A percentile compares a stretch with the other conserved stretches of the same genome.
phyloP scores from a whole-genome alignment of 2,888 invertebrate genomes.

The Drosophila paranaensis region DNA sequence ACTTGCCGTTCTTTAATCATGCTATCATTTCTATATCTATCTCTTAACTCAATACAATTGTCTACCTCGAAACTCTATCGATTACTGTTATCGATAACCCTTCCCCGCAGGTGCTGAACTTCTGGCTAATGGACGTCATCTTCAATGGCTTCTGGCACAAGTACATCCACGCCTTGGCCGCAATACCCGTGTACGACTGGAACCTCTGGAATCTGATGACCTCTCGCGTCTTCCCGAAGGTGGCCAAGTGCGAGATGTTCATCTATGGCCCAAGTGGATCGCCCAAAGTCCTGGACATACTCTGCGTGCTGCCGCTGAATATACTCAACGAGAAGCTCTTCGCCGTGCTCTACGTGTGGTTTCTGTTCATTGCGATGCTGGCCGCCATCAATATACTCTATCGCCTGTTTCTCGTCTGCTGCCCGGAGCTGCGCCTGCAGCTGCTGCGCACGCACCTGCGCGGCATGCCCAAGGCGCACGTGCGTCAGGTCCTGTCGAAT shows the following conservation, averaged over 20 bases:
- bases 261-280: constrained; percentile 94
- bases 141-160: constrained; percentile 81
- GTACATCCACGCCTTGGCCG: constrained; percentile 73
- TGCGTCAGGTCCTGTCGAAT: constrained; percentile 58
- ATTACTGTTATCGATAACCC: constrained; percentile 8
- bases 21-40: no score
- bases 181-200: constrained; percentile 78
- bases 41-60: neutral
- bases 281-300: constrained; percentile 91
- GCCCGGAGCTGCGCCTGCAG: constrained; percentile 65
- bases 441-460: constrained; percentile 71
- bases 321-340: constrained; percentile 92
- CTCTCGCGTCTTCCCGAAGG: constrained; percentile 86
- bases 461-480: constrained; percentile 65
- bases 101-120: constrained; percentile 66
- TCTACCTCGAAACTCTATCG: neutral
- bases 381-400: constrained; percentile 88
- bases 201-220: constrained; percentile 78
- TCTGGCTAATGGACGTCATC: constrained; percentile 77
- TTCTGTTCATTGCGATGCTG: constrained; percentile 87
- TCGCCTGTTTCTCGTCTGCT: constrained; percentile 87
- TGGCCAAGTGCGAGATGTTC: constrained; percentile 94
- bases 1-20: no score
- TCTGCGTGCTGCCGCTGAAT: constrained; percentile 91
- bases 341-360: constrained; percentile 90